A percentile compares a stretch with the other conserved stretches of the same genome.
Evolutionary conservation across 2,113 vertebrate species (phyloP).

Genomic region (Phoxinus phoxinus): DNA sequence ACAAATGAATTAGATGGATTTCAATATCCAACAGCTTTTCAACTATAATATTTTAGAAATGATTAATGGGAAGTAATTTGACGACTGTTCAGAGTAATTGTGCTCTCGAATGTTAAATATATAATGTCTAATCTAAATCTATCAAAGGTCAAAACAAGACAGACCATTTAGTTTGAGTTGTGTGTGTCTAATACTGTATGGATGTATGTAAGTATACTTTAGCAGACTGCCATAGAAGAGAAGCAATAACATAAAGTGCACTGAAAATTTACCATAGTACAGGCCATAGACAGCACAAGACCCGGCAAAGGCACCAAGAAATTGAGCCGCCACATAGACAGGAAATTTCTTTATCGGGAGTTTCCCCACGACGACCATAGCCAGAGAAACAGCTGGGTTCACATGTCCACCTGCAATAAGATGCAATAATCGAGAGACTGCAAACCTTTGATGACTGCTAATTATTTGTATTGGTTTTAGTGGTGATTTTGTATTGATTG

Average conservation of each 20-base stretch:
- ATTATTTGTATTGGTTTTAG: background rate
- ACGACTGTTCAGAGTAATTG: background rate
- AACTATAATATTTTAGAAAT: background rate
- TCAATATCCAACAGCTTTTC: background rate
- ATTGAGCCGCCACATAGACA: conserved; percentile 87
- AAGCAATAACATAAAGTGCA: background rate
- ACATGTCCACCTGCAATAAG: conserved; percentile 86
- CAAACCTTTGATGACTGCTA: background rate
- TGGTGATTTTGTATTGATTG: conserved; percentile 10
- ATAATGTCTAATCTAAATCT: background rate
- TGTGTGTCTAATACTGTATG: background rate
- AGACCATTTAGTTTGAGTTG: background rate
- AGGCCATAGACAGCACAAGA: conserved; percentile 86
- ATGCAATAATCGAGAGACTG: background rate
- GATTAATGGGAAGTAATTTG: background rate
- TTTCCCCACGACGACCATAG: conserved; percentile 90
- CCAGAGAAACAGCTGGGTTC: conserved; percentile 94
- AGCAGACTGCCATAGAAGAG: background rate
- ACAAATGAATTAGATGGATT: background rate
- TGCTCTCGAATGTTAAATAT: background rate
- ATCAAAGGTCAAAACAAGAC: background rate
- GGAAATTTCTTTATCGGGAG: conserved; percentile 89
- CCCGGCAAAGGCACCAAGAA: conserved; percentile 89
- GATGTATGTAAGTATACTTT: background rate
- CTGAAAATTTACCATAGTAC: conserved; percentile 84